Evolutionary conservation across 2,797 vertebrate species (phyloP), one percentile per base, ranked within the genome.

Genomic region (Erithacus rubecula): DNA sequence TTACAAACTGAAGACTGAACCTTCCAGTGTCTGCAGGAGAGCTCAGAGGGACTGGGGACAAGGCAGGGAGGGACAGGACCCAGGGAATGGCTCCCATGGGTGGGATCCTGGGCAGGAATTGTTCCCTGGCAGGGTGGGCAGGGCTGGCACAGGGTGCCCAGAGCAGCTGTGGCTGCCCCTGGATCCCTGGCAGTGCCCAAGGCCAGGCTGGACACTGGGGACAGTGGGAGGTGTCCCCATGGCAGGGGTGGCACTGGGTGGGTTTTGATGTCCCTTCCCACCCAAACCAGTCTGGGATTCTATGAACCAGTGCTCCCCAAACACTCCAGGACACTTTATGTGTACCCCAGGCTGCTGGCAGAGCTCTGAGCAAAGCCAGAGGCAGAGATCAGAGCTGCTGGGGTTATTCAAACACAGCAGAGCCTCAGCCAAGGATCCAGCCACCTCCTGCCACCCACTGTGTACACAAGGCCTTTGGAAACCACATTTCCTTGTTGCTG

Each of bases 261-360:
- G 3, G 27, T 2, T 51, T 0, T 37, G 8, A 24, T 5, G 1
- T 29, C n/a, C 67, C 23, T 65, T 52, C 37, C 75, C 6, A 30
- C 29, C 37, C n/a, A 80, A 44, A 7, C 9, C 44, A 43, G 3
- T 18, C 24, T 10, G 9, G 17, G 36, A 43, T 39, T 16, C n/a
- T 6, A 3, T 1, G 5, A 46, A 6, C 1, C 55, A 62, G 59
- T 36, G 36, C 29, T 8, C 37, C 24, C 2, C 59, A 59, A 60
- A 32, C 11, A 20, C 41, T 2, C 5, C n/a, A 1, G 55, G 0
- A 24, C 13, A 2, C 14, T 16, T 44, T 0, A 5, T 0, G 0
- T 2, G 10, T 11, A 9, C 6, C 30, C 59, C 75, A 8, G 43
- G 64, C 18, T 37, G 52, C 2, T 43, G 67, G 81, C 30, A 53